phyloP scores from a whole-genome alignment of 2,888 invertebrate species.

The Melanotus villosus region DNA sequence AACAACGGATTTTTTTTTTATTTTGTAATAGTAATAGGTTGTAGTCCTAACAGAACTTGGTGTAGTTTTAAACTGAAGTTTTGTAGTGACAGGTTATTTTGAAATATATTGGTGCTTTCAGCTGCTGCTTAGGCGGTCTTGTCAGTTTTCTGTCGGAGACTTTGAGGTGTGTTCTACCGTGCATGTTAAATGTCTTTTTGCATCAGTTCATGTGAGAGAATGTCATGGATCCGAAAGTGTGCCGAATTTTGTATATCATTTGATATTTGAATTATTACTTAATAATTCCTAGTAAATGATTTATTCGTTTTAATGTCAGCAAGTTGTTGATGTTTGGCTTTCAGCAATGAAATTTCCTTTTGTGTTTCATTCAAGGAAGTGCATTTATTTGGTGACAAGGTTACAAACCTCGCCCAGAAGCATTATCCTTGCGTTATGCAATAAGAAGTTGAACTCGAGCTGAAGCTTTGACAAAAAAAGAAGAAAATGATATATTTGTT shows the following conservation, averaged over 20 bases:
- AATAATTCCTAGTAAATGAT: too few species aligned
- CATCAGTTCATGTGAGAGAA: slow-evolving; percentile 15
- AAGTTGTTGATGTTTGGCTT: too few species aligned
- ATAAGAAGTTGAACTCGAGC: background rate
- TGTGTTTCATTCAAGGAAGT: background rate
- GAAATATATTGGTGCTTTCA: slow-evolving; percentile 23
- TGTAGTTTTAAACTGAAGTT: slow-evolving; percentile 4
- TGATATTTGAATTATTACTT: too few species aligned
- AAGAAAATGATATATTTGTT: slow-evolving; percentile 2
- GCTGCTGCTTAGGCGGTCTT: slow-evolving; percentile 25
- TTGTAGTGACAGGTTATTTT: slow-evolving; percentile 18
- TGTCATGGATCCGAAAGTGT: background rate
- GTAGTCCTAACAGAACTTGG: background rate
- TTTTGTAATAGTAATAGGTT: background rate
- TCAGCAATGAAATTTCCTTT: too few species aligned
- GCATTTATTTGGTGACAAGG: slow-evolving; percentile 2
- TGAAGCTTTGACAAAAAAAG: background rate
- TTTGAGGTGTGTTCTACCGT: slow-evolving; percentile 26
- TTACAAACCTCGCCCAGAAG: background rate
- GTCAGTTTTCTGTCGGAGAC: slow-evolving; percentile 7
- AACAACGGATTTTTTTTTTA: background rate
- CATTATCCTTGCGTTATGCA: background rate
- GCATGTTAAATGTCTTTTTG: slow-evolving; percentile 27
- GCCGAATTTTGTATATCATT: background rate
- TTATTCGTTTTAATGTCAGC: too few species aligned